Percentiles rank a stretch among this genome's conserved stretches.
These are phyloP conservation scores for Xestia sexstrigata DNA, from an alignment of 2,888 invertebrate species.

Conservation along the genomic window DNA sequence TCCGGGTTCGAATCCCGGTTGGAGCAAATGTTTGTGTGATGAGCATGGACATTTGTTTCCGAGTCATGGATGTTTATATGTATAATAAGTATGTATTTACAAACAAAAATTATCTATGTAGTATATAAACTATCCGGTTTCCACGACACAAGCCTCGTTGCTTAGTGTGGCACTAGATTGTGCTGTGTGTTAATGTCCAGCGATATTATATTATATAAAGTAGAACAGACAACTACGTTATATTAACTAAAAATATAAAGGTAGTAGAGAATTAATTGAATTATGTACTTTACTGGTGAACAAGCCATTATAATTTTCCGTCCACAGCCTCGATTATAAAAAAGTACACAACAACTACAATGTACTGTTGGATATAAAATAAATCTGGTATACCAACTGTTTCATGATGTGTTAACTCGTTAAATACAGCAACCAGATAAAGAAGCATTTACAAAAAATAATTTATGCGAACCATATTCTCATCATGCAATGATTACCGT, in stretches of 20 bases:
- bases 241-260: background rate
- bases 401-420: constrained; percentile 4
- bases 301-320: background rate
- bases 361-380: background rate
- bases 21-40: too few relatives aligned
- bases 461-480: constrained; percentile 48
- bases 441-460: constrained; percentile 13
- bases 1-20: too few relatives aligned
- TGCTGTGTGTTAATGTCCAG: too few relatives aligned
- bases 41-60: too few relatives aligned
- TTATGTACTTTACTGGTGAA: background rate
- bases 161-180: too few relatives aligned
- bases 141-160: too few relatives aligned
- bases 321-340: background rate
- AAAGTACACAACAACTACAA: background rate
- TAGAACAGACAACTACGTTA: constrained; percentile 14
- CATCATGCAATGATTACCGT: constrained; percentile 53
- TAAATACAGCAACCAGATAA: background rate
- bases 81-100: too few relatives aligned
- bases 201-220: too few relatives aligned
- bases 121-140: too few relatives aligned
- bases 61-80: too few relatives aligned
- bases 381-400: background rate
- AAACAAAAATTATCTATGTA: too few relatives aligned
- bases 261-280: background rate